These are phyloP conservation scores for Kryphioiulus occultus DNA, from an alignment of 2,888 invertebrate species.

Conservation along the genomic window DNA sequence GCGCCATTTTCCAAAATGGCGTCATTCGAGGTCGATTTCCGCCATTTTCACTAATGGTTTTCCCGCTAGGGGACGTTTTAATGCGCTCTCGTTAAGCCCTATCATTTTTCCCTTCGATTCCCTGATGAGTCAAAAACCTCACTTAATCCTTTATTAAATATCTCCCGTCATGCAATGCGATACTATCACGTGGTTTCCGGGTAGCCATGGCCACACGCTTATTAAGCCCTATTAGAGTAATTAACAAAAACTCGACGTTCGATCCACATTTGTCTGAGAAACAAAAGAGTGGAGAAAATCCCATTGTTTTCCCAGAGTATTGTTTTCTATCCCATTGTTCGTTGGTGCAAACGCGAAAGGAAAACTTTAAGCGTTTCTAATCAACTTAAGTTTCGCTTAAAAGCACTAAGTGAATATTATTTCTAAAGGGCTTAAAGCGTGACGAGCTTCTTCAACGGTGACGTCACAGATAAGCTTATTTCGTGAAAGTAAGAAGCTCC, in stretches of 20 bases:
- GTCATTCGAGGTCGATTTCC: no score
- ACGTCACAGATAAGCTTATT: no score
- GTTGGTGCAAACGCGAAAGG: not conserved
- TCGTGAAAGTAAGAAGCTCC: no score
- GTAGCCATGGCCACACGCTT: not conserved
- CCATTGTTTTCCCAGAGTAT: not conserved
- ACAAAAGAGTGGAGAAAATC: no score
- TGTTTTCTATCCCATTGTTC: not conserved
- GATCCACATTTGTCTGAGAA: not conserved
- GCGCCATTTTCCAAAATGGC: no score
- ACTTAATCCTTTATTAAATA: not conserved
- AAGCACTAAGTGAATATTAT: not conserved
- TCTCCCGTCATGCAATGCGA: not conserved
- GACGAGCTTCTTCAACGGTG: no score
- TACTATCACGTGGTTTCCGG: not conserved
- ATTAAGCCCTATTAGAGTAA: not conserved
- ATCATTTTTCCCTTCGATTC: not conserved
- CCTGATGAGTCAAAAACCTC: not conserved
- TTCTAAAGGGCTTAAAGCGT: not conserved
- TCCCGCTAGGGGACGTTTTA: no score
- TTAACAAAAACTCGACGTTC: not conserved
- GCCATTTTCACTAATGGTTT: no score
- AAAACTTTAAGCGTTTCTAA: not conserved
- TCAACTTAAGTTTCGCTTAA: not conserved
- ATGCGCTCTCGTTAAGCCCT: no score